These are phyloP conservation scores for Patella ulyssiponensis DNA, from an alignment of 2,888 invertebrate genomes.

Conservation along the genomic window DNA sequence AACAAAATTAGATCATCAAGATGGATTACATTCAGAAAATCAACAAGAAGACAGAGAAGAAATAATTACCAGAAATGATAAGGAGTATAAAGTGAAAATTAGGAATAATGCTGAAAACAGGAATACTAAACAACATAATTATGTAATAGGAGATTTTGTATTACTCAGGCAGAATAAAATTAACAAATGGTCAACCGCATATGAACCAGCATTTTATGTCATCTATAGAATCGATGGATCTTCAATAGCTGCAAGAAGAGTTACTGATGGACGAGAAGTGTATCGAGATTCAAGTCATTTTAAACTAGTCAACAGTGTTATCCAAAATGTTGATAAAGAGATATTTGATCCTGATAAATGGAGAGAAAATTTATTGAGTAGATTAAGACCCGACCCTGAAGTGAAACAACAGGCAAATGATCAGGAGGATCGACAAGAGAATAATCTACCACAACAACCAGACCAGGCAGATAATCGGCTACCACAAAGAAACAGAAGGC, in stretches of 20 bases:
- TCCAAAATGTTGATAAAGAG: not conserved
- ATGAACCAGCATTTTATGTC: conserved; percentile 30
- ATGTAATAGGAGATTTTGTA: conserved; percentile 28
- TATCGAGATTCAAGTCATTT: conserved; percentile 21
- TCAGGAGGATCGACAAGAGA: not conserved
- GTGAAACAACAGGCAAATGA: not conserved
- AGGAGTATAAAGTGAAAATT: conserved; percentile 5
- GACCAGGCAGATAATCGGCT: not conserved
- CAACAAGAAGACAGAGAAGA: conserved; percentile 5
- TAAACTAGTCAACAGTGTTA: conserved; percentile 24
- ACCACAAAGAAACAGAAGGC: not conserved
- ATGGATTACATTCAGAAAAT: not conserved
- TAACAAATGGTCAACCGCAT: conserved; percentile 14
- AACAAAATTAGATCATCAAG: conserved; percentile 27
- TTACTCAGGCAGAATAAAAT: conserved; percentile 21
- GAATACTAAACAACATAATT: conserved; percentile 21
- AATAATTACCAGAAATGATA: conserved; percentile 4
- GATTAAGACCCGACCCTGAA: not conserved
- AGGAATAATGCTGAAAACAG: conserved; percentile 8
- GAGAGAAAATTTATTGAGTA: not conserved
- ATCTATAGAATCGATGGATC: conserved; percentile 26
- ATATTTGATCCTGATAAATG: not conserved
- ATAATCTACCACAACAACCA: not conserved
- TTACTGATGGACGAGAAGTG: conserved; percentile 22
- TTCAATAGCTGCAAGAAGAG: conserved; percentile 25